Base-by-base conservation (phyloP, 2,113 vertebrate genomes). In the Rhinopomastus cyanomelas region DNA sequence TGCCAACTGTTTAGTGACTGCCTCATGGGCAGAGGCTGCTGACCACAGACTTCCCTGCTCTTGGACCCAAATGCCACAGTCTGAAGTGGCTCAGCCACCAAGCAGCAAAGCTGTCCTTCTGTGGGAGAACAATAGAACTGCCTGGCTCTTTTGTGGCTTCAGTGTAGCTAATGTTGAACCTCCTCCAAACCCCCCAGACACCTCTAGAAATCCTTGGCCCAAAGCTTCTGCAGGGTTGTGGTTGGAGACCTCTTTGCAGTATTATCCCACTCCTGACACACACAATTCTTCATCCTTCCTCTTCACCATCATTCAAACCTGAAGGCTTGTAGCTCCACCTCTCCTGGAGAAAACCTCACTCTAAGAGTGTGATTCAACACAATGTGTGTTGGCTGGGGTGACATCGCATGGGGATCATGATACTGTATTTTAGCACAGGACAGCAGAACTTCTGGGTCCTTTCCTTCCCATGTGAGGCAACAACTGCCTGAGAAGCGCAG, bases 281-380 rank as follows among this genome's bases (percentile, higher is more conserved):
- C 21, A 34, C 15, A 65, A 57, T 19, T 18, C 16, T 88, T 16
- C 49, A 81, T 84, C 32, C 32, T 88, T 62, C 59, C 17, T 23
- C 53, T 68, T 19, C 18, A 36, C n/a, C 3, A 4, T 34, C 2
- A 1, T 42, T 81, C 57, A 72, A 10, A 78, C 60, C 61, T 67
- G 53, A 56, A 49, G 12, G 16, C 9, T 61, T 81, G 11, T 30
- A 49, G 69, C 25, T 49, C 49, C 83, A 42, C 26, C 20, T 69
- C 44, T 86, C 53, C 69, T 87, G 81, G 22, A 88, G 74, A 87
- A 95, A 89, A 55, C 73, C 51, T 76, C 81, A 34, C 81, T 32
- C 62, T 73, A 15, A 72, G 66, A 90, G 57, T 39, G 34, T 94
- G 64, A 91, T 95, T 89, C 94, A 88, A 83, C 92, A 77, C 80